phyloP scores from a whole-genome alignment of 2,113 vertebrate species.

The Globicephala melas region DNA sequence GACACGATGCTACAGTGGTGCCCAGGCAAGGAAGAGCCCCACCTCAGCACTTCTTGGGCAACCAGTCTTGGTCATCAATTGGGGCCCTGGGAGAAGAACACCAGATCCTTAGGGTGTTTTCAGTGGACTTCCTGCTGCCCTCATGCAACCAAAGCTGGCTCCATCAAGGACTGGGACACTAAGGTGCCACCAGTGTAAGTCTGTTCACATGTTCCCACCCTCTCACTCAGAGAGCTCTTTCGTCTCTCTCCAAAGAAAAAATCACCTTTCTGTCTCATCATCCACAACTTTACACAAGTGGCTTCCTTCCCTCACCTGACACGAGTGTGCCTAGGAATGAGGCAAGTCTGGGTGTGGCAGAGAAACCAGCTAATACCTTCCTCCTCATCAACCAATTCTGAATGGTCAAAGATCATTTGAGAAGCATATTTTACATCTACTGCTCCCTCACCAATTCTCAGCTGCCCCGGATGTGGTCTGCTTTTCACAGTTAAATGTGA shows the following conservation, averaged over 20 bases:
- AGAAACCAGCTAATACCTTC: background rate
- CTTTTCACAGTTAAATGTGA: background rate
- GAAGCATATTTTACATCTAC: background rate
- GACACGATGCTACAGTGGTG: background rate
- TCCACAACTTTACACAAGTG: background rate
- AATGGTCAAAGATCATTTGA: background rate
- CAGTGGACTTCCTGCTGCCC: background rate
- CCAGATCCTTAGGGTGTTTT: background rate
- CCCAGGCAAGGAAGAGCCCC: background rate
- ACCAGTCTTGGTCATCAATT: background rate
- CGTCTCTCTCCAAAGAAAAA: background rate
- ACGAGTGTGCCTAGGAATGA: background rate
- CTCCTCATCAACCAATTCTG: background rate
- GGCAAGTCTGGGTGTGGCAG: background rate
- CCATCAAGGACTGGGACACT: background rate
- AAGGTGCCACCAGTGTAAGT: background rate
- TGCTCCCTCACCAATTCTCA: background rate
- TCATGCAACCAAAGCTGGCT: background rate
- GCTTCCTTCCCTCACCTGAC: background rate
- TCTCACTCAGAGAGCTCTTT: background rate
- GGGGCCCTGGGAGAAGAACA: background rate
- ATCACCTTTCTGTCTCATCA: background rate
- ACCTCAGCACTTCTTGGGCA: background rate
- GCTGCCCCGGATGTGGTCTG: background rate
- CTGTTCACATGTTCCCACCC: background rate